Evolutionary conservation across 2,113 vertebrate species (phyloP), one percentile per base, ranked within the genome.

Genomic region (Mungos mungo): DNA sequence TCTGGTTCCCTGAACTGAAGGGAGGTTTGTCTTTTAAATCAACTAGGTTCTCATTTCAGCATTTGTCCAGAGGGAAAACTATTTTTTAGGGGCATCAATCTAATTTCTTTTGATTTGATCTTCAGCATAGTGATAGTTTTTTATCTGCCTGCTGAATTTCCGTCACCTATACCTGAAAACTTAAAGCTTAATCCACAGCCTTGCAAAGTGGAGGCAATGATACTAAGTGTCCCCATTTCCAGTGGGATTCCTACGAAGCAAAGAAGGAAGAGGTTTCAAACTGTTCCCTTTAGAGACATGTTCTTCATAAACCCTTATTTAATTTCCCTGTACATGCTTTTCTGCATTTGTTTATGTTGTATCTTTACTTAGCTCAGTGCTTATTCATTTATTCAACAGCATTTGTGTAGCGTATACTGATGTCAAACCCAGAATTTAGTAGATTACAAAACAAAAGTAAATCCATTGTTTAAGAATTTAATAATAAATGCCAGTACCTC

Each of bases 51-150:
- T 96, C 41, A 92, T 93, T 92, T 96, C 29, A 68, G 65, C 60
- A 33, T 60, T 52, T 85, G 77, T 87, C 90, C 82, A 45, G 76
- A 57, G 84, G 93, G 69, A 82, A 96, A 81, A 29, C 54, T 72
- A 91, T 91, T 90, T 95, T 72, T 81, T 86, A 80, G 33, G 52
- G 69, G 12, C 54, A 95, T 88, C 4, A 14, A 95, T 88, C 91
- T 94, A 76, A 93, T 94, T 97, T 96, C 88, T 93, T 12, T 85
- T 92, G 93, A 33, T 96, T 95, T 95, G 81, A 88, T 85, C 60
- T 27, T 90, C 57, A 74, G 72, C 15, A 60, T 82, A 87, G 79
- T 72, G 8, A 57, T 68, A 71, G 76, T 69, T 63, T 71, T 82
- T n/a, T 54, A 38, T 60, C 57, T 60, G n/a, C 74, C 47, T 57